These are phyloP conservation scores for Rhabdomys dilectus DNA, from an alignment of 2,113 vertebrate genomes.

Conservation along the genomic window DNA sequence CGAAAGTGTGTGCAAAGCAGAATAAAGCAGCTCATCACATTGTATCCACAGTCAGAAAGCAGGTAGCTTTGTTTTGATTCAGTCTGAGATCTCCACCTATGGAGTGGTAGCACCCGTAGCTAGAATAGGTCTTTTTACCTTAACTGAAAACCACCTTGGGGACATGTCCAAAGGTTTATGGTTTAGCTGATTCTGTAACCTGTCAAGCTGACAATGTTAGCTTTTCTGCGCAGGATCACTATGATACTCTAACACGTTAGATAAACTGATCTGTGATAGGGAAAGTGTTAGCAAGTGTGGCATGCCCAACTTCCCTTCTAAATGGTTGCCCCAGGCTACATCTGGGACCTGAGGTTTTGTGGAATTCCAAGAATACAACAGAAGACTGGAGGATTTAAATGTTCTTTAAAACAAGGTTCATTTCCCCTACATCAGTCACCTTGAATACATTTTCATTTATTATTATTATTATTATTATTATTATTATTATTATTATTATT, in stretches of 20 bases:
- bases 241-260: not conserved
- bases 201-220: not conserved
- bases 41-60: not conserved
- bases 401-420: not conserved
- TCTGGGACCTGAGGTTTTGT: accelerated
- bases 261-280: not conserved
- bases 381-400: not conserved
- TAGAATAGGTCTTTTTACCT: no score
- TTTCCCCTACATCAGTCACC: not conserved
- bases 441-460: not conserved
- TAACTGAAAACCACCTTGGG: not conserved
- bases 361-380: not conserved
- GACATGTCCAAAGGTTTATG: no score
- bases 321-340: not conserved
- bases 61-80: not conserved
- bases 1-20: not conserved
- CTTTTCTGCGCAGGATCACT: not conserved
- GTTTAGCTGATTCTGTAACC: no score
- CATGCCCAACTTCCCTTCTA: not conserved
- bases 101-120: no score
- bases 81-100: not conserved
- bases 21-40: not conserved
- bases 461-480: not conserved
- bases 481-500: not conserved
- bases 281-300: not conserved